A percentile compares a stretch with the other conserved stretches of the same genome.
Conservation (phyloP, 2,113 vertebrate species). For the Hippopotamus amphibius region DNA sequence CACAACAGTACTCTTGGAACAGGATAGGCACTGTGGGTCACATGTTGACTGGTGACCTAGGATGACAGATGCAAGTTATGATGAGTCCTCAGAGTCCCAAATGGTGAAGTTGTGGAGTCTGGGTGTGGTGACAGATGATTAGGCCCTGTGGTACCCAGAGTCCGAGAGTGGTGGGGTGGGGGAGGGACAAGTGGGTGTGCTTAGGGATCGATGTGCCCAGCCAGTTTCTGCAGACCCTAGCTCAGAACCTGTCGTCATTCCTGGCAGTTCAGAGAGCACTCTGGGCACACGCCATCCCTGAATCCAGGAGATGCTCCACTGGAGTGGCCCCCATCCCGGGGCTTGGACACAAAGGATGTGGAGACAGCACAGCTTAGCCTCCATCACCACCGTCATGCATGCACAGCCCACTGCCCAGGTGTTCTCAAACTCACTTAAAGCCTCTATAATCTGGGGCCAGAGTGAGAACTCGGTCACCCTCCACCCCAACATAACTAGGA, state of each 20-base stretch:
- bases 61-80: background rate
- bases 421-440: background rate
- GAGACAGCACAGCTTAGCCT: background rate
- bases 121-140: background rate
- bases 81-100: background rate
- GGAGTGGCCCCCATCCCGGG: background rate
- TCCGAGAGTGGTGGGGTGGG: fast-evolving
- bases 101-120: background rate
- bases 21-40: background rate
- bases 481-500: background rate
- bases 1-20: background rate
- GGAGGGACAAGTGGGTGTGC: fast-evolving
- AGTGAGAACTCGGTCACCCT: background rate
- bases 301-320: background rate
- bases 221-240: background rate
- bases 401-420: background rate
- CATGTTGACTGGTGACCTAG: background rate
- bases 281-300: background rate
- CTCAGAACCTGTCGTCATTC: background rate
- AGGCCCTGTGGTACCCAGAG: background rate
- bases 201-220: background rate
- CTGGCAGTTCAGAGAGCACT: background rate
- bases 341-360: background rate
- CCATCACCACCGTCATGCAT: background rate
- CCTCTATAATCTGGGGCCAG: too few relatives aligned